Evolutionary conservation across 2,797 vertebrate genomes (phyloP).

Genomic region (Sphaeramia orbicularis): DNA sequence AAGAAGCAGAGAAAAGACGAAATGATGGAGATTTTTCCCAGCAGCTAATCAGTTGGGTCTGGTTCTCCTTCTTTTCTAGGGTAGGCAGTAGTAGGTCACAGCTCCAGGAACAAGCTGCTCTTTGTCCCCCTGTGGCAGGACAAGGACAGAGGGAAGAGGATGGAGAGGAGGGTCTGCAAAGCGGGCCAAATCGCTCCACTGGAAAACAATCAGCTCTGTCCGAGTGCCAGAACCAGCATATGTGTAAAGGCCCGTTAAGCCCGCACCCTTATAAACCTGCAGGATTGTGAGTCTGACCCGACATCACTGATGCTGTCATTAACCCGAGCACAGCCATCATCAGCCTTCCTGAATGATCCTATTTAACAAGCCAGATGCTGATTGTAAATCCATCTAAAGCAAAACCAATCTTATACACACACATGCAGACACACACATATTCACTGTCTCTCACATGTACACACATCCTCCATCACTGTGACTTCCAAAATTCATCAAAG

Average conservation of each 20-base stretch:
- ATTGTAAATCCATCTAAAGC: conserved; percentile 48
- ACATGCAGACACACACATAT: background rate
- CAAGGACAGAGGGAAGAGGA: conserved; percentile 58
- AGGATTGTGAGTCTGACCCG: conserved; percentile 39
- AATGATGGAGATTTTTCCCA: conserved; percentile 19
- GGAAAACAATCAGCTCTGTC: conserved; percentile 58
- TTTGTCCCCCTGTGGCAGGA: conserved; percentile 74
- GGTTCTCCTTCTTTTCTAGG: conserved; percentile 54
- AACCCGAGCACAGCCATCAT: conserved; percentile 41
- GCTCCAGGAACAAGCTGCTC: conserved; percentile 73
- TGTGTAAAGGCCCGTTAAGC: conserved; percentile 31
- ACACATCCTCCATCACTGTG: conserved; percentile 11
- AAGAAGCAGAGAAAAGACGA: conserved; percentile 5
- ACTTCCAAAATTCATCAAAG: conserved; percentile 54
- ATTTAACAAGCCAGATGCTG: conserved; percentile 59
- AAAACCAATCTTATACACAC: conserved; percentile 26
- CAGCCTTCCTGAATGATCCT: conserved; percentile 38
- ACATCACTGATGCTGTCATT: conserved; percentile 42
- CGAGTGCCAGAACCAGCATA: conserved; percentile 15
- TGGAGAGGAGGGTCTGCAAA: conserved; percentile 48
- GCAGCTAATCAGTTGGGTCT: conserved; percentile 52
- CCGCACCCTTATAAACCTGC: conserved; percentile 48
- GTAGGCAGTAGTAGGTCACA: conserved; percentile 67
- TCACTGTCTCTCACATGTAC: conserved; percentile 21
- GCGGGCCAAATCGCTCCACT: conserved; percentile 55